phyloP scores from a whole-genome alignment of 2,797 vertebrate genomes.

The Chiroxiphia lanceolata region DNA sequence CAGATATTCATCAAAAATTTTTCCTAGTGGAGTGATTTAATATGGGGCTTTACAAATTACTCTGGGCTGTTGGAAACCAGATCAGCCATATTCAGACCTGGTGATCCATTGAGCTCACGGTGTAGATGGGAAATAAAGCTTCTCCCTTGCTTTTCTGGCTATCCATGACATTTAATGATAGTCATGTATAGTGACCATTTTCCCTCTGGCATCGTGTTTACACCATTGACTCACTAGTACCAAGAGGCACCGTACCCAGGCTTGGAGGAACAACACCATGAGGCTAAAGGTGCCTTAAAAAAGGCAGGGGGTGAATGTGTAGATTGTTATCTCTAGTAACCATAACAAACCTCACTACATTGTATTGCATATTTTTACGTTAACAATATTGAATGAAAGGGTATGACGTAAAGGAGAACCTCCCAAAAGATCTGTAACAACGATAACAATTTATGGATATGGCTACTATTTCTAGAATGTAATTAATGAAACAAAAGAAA shows the following conservation, averaged over 20 bases:
- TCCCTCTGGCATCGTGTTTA: not conserved
- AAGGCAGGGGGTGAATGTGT: not conserved
- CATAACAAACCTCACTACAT: not conserved
- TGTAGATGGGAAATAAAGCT: not conserved
- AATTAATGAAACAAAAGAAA: not conserved
- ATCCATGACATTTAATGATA: not conserved
- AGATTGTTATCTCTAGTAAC: conserved; percentile 38
- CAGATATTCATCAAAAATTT: not conserved
- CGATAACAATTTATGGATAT: not conserved
- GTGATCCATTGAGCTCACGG: not conserved
- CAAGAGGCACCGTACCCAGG: not conserved
- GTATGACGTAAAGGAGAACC: not conserved
- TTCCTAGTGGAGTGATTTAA: not conserved
- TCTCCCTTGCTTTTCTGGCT: not conserved
- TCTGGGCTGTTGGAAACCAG: not conserved
- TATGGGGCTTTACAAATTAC: not conserved
- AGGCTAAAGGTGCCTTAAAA: not conserved
- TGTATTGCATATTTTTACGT: not conserved
- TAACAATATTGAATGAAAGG: conserved; percentile 9
- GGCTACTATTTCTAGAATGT: not conserved
- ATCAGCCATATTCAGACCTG: not conserved
- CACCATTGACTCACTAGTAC: not conserved
- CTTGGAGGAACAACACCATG: not conserved
- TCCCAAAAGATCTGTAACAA: not conserved
- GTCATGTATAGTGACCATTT: not conserved